Evolutionary conservation across 2,888 invertebrate species (phyloP), one percentile per base, ranked within the genome.

Genomic region (Apodemia duryi): DNA sequence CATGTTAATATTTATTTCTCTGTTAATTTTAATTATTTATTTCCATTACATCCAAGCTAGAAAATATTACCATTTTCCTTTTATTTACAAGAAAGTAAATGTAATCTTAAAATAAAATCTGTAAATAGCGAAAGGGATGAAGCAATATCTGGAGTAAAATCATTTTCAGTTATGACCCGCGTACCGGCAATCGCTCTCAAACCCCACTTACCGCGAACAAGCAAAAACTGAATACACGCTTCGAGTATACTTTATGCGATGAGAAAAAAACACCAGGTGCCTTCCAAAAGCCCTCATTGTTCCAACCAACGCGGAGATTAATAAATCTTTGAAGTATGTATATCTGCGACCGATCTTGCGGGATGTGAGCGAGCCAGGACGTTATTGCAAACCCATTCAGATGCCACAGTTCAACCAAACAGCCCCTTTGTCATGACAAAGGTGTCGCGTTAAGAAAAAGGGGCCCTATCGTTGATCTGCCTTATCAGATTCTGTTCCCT

Each of bases 401-500:
- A 89, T 88, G 91, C 91, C 91, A 91, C 82, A 80, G 84, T 82
- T 83, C 82, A 87, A 84, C 88, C 87, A 88, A 89, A 91, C 89
- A 91, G 88, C 80, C 84, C 85, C 81, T 90, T 91, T 91, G 91
- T 91, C 83, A 87, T 90, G 89, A 90, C 91, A 90, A 91, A 91
- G 90, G 91, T 91, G 91, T 91, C 90, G 89, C 83, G 85, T 81
- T 85, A 90, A 90, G 91, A 89, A 91, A 91, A 91, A 89, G 86
- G 88, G 85, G 81, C 85, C 85, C 84, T 90, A 91, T 91, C 91
- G 83, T 81, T 86, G 87, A 91, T 91, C 89, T 85, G 72, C 86
- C 88, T 91, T 91, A 91, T 91, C 91, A 89, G 91, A 91, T 90
- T 82, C 84, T 82, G 88, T 87, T 89, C 89, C 91, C 90, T 89